These are phyloP conservation scores for Caenorhabditis angaria DNA, from an alignment of 2,888 invertebrate genomes.

Conservation along the genomic window DNA sequence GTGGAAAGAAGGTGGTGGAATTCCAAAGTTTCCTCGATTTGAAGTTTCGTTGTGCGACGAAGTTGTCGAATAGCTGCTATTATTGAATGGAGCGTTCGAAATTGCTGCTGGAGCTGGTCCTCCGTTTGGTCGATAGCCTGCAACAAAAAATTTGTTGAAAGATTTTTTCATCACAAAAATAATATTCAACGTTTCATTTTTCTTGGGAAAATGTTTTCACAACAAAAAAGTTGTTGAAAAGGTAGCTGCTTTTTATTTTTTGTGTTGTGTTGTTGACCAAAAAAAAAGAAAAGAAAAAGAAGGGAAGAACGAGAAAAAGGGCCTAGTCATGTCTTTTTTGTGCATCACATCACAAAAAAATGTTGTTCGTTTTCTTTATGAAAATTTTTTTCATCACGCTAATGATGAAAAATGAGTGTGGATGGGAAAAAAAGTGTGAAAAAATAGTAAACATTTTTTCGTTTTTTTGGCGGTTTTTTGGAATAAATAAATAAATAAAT, in stretches of 20 bases:
- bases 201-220: not conserved
- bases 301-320: slow-evolving; percentile 7
- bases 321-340: not conserved
- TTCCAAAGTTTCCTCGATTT: slow-evolving; percentile 39
- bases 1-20: slow-evolving; percentile 46
- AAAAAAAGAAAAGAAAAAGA: no score
- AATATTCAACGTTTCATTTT: not conserved
- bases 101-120: slow-evolving; percentile 43
- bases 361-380: not conserved
- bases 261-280: slow-evolving; percentile 6
- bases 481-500: not conserved
- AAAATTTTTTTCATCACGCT: not conserved
- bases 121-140: slow-evolving; percentile 49
- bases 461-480: not conserved
- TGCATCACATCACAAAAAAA: not conserved
- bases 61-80: slow-evolving; percentile 24
- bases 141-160: slow-evolving; percentile 13
- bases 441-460: not conserved
- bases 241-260: slow-evolving; percentile 6
- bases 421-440: not conserved
- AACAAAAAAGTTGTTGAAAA: not conserved
- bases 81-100: slow-evolving; percentile 49
- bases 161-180: no score
- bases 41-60: slow-evolving; percentile 44
- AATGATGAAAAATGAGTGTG: not conserved